Evolutionary conservation across 2,888 invertebrate genomes (phyloP), one percentile per base, ranked within the genome.

Genomic region (Temnothorax rugatulus): DNA sequence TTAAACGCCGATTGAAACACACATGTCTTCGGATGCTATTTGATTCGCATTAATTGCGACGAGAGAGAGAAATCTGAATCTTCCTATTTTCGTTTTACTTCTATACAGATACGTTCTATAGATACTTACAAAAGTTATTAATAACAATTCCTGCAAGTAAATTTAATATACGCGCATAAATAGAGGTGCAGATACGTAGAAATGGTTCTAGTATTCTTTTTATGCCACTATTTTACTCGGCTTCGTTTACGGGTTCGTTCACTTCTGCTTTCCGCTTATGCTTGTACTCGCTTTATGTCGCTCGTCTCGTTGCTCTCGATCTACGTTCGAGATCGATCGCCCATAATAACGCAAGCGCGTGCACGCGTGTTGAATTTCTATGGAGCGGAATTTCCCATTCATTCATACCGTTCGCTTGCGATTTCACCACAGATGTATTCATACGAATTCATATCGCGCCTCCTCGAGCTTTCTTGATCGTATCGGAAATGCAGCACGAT

Each of bases 351-450:
- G 68, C 79, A 54, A 38, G 68, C 64, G 34, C 77, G 85, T 61
- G 77, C 83, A 75, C 69, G 79, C 75, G 64, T 47, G 63, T 59
- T 82, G 86, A 86, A 85, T 86, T 86, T 82, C 77, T 82, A 76
- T 79, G 68, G 82, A 74, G 18, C 41, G 25, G 21, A 79, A 73
- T 74, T 74, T 69, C 21, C 69, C 75, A 75, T 82, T 81, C 64
- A 73, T 73, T 81, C 73, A 81, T 82, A 34, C 50, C 34, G 21
- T 13, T 34, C 57, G 18, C 52, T 66, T 44, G 61, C 79, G 59
- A 64, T 71, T 81, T 71, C 81, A 71, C 52, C 68, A 54, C 71
- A 73, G 73, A 81, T 81, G 79, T 61, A 81, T 79, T 83, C 81
- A 61, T 81, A 79, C 44, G 79, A 79, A 83, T 83, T 79, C 83